Percentiles rank a stretch among this genome's conserved stretches.
Evolutionary conservation across 2,888 invertebrate species (phyloP).

Genomic region (Limulus polyphemus): DNA sequence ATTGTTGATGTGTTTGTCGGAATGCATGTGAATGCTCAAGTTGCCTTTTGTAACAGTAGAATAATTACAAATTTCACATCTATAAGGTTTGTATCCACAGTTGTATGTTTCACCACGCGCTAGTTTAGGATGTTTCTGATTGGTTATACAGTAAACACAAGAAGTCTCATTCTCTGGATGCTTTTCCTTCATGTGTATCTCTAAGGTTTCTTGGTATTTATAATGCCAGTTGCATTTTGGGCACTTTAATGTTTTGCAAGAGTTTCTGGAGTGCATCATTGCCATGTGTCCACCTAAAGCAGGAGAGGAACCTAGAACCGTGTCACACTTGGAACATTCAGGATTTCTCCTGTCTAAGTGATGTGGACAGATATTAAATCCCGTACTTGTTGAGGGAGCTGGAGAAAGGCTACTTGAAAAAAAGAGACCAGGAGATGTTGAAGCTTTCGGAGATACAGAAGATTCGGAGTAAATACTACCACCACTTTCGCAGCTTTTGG

Average conservation of each 20-base stretch:
- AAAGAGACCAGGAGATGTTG: slow-evolving; percentile 44
- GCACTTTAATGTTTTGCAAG: slow-evolving; percentile 97
- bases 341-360: slow-evolving; percentile 86
- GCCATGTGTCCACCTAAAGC: slow-evolving; percentile 47
- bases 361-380: slow-evolving; percentile 58
- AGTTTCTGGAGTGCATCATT: slow-evolving; percentile 90
- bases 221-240: slow-evolving; percentile 99
- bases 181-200: slow-evolving; percentile 99
- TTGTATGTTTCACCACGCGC: slow-evolving; percentile 98
- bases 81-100: slow-evolving; percentile 95
- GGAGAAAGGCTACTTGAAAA: slow-evolving; percentile 34
- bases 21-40: slow-evolving; percentile 99
- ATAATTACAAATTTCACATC: slow-evolving; percentile 97
- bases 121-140: slow-evolving; percentile 91
- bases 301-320: slow-evolving; percentile 75
- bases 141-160: slow-evolving; percentile 95
- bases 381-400: slow-evolving; percentile 25
- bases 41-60: slow-evolving; percentile 99
- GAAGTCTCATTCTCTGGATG: slow-evolving; percentile 94
- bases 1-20: slow-evolving; percentile 98
- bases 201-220: slow-evolving; percentile 98
- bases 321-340: slow-evolving; percentile 88
- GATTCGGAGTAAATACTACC: slow-evolving; percentile 37
- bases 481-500: slow-evolving; percentile 14
- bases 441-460: slow-evolving; percentile 32